These are phyloP conservation scores for Oxystoma pomonae DNA, from an alignment of 2,888 invertebrate genomes.

Conservation along the genomic window DNA sequence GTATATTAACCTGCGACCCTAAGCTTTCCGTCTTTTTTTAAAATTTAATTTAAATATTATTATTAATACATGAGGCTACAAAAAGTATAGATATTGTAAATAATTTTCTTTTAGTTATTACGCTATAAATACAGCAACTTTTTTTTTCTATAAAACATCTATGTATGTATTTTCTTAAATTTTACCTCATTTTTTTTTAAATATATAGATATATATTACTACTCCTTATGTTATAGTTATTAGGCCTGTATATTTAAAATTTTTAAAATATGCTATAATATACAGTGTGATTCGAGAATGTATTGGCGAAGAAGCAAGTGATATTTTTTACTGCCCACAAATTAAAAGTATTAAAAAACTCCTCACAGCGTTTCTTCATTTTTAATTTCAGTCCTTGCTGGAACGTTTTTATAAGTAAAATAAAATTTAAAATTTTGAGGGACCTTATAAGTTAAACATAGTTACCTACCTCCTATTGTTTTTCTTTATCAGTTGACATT, in stretches of 20 bases:
- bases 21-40: slow-evolving; percentile 43
- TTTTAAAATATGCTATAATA: slow-evolving; percentile 51
- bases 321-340: not conserved
- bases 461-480: no score
- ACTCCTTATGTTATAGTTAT: slow-evolving; percentile 46
- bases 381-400: not conserved
- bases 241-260: slow-evolving; percentile 51
- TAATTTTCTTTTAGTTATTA: slow-evolving; percentile 44
- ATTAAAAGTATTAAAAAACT: no score
- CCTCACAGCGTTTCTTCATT: not conserved
- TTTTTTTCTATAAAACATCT: slow-evolving; percentile 35
- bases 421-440: no score
- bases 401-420: no score
- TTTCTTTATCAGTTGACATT: no score
- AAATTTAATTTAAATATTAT: not conserved
- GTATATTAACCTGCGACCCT: slow-evolving; percentile 47
- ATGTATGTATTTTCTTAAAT: slow-evolving; percentile 40
- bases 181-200: slow-evolving; percentile 45
- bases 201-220: slow-evolving; percentile 50
- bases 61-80: slow-evolving; percentile 45
- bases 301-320: not conserved
- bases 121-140: slow-evolving; percentile 47
- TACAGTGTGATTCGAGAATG: slow-evolving; percentile 43
- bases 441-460: no score
- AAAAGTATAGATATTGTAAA: slow-evolving; percentile 47